phyloP scores from a whole-genome alignment of 2,113 vertebrate species.

The Nipponia nippon region DNA sequence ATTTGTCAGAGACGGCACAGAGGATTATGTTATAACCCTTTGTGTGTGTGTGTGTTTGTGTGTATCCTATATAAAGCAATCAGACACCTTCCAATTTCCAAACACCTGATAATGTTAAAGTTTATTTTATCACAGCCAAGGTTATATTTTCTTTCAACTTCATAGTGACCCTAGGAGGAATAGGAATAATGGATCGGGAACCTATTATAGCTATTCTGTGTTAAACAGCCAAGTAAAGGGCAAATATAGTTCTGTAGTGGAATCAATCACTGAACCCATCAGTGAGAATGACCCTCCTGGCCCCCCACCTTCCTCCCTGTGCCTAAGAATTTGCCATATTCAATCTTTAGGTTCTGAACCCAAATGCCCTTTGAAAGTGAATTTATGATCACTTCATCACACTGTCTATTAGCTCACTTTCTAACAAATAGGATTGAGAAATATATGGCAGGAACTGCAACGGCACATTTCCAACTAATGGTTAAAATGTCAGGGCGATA shows the following conservation, averaged over 20 bases:
- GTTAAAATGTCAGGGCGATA: constrained; percentile 69
- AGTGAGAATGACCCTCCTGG: constrained; percentile 54
- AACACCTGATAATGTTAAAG: constrained; percentile 52
- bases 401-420: constrained; percentile 58
- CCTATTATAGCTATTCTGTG: constrained; percentile 62
- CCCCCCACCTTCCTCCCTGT: constrained; percentile 49
- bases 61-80: constrained; percentile 39
- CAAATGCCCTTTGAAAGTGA: constrained; percentile 69
- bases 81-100: constrained; percentile 50
- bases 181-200: constrained; percentile 37
- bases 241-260: constrained; percentile 55
- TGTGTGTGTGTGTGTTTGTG: neutral
- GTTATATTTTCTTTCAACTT: constrained; percentile 54
- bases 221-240: constrained; percentile 61
- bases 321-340: constrained; percentile 54
- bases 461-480: constrained; percentile 62
- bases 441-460: constrained; percentile 43
- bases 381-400: constrained; percentile 65
- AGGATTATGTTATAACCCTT: constrained; percentile 11
- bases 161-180: constrained; percentile 59
- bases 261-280: constrained; percentile 68
- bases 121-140: constrained; percentile 61
- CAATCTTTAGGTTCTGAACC: constrained; percentile 51
- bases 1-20: neutral
- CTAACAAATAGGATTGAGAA: constrained; percentile 65